A percentile compares a stretch with the other conserved stretches of the same genome.
These are phyloP conservation scores for Anas capensis DNA, from an alignment of 2,797 vertebrate genomes.

Conservation along the genomic window DNA sequence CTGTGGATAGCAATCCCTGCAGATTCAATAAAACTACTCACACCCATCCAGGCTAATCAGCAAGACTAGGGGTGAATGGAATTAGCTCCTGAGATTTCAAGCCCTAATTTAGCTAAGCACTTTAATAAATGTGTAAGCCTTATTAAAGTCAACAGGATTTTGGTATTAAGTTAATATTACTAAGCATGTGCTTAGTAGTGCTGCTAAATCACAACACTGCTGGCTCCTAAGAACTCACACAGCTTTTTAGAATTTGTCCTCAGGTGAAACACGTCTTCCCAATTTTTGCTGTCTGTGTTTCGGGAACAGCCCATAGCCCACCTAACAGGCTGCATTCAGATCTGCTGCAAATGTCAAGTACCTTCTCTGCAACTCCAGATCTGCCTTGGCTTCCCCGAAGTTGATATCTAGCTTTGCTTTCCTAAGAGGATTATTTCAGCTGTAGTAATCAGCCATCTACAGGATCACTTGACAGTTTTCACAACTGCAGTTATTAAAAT, in stretches of 20 bases:
- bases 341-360: background rate
- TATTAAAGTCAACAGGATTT: slow-evolving; percentile 32
- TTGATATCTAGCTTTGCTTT: background rate
- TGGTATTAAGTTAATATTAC: background rate
- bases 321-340: background rate
- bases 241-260: background rate
- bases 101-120: slow-evolving; percentile 1
- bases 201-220: background rate
- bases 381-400: background rate
- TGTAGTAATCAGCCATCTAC: background rate
- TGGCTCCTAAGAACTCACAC: background rate
- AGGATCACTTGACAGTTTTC: background rate
- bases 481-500: background rate
- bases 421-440: background rate
- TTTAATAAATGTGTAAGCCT: slow-evolving; percentile 5
- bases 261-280: background rate
- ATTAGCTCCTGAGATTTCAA: background rate
- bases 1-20: background rate
- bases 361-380: background rate
- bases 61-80: background rate
- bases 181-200: background rate
- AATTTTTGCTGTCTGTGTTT: background rate
- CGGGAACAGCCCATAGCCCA: background rate
- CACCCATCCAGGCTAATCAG: background rate
- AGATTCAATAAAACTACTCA: slow-evolving; percentile 11